These are phyloP conservation scores for Neoitamus cyanurus DNA, from an alignment of 2,888 invertebrate species.

Conservation along the genomic window DNA sequence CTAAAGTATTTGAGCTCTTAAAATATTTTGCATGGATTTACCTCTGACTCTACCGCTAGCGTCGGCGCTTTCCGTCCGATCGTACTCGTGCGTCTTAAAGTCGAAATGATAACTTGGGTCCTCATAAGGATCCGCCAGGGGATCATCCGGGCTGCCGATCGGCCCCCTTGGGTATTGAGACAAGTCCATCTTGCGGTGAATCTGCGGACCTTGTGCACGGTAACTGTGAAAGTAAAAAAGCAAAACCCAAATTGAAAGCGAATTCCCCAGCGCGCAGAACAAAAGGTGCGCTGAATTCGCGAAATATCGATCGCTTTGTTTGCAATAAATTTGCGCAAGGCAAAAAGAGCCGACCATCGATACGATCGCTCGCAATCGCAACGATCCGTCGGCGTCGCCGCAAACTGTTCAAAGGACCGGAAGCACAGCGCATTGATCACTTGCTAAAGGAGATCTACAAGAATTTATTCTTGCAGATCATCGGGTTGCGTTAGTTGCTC, in stretches of 20 bases:
- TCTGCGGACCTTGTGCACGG: slow-evolving; percentile 80
- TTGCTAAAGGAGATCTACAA: slow-evolving; percentile 50
- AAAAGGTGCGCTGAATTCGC: neutral
- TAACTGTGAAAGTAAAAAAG: slow-evolving; percentile 67
- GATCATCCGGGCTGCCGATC: slow-evolving; percentile 77
- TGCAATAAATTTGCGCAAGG: slow-evolving; percentile 23
- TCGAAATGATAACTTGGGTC: slow-evolving; percentile 80
- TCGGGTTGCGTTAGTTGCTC: slow-evolving; percentile 26
- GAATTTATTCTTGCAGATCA: slow-evolving; percentile 44
- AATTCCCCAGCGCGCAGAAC: neutral
- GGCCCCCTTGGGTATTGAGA: slow-evolving; percentile 75
- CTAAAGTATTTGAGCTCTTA: too few relatives aligned
- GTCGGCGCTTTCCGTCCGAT: slow-evolving; percentile 75
- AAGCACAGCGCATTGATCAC: slow-evolving; percentile 55
- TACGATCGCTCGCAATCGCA: slow-evolving; percentile 25
- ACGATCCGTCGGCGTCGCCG: neutral
- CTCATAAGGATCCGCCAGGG: slow-evolving; percentile 79
- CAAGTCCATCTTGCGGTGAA: slow-evolving; percentile 77
- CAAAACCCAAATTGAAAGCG: neutral
- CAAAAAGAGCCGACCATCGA: neutral
- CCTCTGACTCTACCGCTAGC: slow-evolving; percentile 73
- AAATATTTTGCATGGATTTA: too few relatives aligned
- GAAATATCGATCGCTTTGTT: neutral
- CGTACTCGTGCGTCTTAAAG: slow-evolving; percentile 75
- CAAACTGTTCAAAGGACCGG: slow-evolving; percentile 51